Conservation (phyloP, 2,797 vertebrate species). For the Labroides dimidiatus region DNA sequence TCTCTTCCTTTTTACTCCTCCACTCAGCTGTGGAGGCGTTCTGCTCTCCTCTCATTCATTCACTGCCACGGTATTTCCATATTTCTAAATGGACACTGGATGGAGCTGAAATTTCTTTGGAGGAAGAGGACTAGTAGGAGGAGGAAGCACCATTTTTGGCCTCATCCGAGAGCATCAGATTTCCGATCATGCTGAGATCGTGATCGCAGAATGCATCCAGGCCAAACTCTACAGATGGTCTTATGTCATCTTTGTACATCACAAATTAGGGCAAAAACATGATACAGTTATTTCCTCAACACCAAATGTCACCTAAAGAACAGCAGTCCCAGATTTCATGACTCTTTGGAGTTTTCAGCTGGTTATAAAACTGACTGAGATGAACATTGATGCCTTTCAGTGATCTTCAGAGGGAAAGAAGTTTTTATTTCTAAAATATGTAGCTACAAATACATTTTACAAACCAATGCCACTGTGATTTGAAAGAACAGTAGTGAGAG, state of each 20-base stretch:
- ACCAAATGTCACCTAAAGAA: background rate
- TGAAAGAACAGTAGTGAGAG: no score
- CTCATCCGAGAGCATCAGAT: constrained; percentile 59
- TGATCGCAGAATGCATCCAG: constrained; percentile 63
- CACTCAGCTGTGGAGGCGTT: constrained; percentile 74
- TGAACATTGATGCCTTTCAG: no score
- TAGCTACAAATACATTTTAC: no score
- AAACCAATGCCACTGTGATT: no score
- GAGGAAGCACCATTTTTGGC: constrained; percentile 80
- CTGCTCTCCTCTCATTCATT: constrained; percentile 78
- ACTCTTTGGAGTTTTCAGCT: no score
- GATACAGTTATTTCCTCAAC: constrained; percentile 7
- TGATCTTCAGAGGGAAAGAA: no score
- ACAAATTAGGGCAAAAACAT: constrained; percentile 9
- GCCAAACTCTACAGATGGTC: constrained; percentile 63
- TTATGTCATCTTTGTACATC: constrained; percentile 38
- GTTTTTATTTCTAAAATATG: no score
- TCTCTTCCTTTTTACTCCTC: constrained; percentile 77
- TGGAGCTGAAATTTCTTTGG: constrained; percentile 51
- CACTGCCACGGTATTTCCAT: constrained; percentile 59
- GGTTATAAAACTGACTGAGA: no score
- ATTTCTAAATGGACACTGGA: constrained; percentile 62
- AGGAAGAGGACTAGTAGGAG: constrained; percentile 55
- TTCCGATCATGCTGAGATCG: constrained; percentile 69
- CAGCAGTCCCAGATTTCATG: background rate